Evolutionary conservation across 2,888 invertebrate genomes (phyloP).

Genomic region (Leucoptera coffeella): DNA sequence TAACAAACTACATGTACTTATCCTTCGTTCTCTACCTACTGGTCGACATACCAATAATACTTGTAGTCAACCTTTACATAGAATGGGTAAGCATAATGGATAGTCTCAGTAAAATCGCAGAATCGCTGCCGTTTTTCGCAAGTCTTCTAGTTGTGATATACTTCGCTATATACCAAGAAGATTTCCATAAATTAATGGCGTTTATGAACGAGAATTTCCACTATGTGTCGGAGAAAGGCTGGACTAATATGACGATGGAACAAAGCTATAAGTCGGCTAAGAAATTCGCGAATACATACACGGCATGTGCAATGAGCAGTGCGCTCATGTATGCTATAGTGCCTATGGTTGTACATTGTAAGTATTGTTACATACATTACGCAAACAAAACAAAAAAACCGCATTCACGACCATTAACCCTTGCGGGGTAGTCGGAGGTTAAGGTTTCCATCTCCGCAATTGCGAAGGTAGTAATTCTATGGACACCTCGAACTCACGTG

Average conservation of each 20-base stretch:
- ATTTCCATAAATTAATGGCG: conserved; percentile 18
- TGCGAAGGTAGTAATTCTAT: no score
- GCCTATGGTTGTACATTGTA: conserved; percentile 24
- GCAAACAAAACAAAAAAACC: no score
- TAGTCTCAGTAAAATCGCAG: conserved; percentile 23
- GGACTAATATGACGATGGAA: conserved; percentile 35
- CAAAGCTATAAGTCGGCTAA: conserved; percentile 19
- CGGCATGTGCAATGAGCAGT: conserved; percentile 28
- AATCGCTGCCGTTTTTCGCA: conserved; percentile 21
- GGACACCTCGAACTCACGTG: no score
- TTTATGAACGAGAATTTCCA: conserved; percentile 27
- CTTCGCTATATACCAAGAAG: conserved; percentile 17
- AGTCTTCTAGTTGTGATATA: conserved; percentile 24
- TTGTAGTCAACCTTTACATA: conserved; percentile 19
- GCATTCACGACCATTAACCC: no score
- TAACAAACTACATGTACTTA: conserved; percentile 21
- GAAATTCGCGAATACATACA: conserved; percentile 27
- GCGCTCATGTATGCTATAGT: conserved; percentile 24
- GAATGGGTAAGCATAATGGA: conserved; percentile 29
- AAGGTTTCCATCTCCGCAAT: no score
- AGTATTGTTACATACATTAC: conserved; percentile 12
- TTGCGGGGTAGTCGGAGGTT: no score
- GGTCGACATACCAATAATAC: conserved; percentile 11
- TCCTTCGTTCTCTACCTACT: conserved; percentile 20
- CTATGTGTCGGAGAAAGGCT: conserved; percentile 26